A percentile compares a stretch with the other conserved stretches of the same genome.
Evolutionary conservation across 2,888 invertebrate genomes (phyloP).

Genomic region (Tineola bisselliella): DNA sequence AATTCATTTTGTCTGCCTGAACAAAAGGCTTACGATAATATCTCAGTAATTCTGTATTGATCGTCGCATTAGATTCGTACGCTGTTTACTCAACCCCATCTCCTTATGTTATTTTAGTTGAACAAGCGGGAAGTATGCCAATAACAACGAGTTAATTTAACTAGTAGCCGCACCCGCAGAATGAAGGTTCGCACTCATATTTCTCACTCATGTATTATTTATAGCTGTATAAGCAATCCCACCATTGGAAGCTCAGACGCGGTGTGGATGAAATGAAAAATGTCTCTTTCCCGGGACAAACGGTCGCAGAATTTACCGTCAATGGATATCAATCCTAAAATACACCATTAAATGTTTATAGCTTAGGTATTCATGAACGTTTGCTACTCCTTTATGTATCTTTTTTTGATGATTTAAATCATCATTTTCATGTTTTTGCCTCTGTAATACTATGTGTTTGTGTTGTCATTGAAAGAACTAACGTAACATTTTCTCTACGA

Average conservation of each 20-base stretch:
- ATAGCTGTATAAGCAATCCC: conserved; percentile 46
- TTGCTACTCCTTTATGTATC: neutral
- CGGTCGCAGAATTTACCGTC: neutral
- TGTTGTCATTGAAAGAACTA: neutral
- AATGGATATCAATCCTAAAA: neutral
- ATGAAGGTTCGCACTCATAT: conserved; percentile 47
- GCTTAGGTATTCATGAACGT: neutral
- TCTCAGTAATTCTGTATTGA: conserved; percentile 18
- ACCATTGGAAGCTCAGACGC: conserved; percentile 51
- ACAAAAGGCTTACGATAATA: conserved; percentile 13
- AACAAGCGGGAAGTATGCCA: conserved; percentile 49
- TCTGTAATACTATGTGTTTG: neutral
- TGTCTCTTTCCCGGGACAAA: conserved; percentile 21
- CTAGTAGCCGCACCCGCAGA: conserved; percentile 32
- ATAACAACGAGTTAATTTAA: conserved; percentile 57
- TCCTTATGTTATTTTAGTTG: conserved; percentile 31
- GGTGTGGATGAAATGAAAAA: conserved; percentile 50
- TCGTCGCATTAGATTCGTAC: conserved; percentile 20
- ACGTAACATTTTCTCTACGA: neutral
- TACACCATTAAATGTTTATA: neutral
- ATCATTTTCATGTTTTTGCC: neutral
- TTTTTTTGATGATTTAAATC: neutral
- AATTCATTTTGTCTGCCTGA: conserved; percentile 11
- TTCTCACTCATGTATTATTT: conserved; percentile 58
- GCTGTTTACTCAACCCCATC: conserved; percentile 22